Evolutionary conservation across 2,797 vertebrate genomes (phyloP), one percentile per base, ranked within the genome.

Genomic region (Sternotherus odoratus): DNA sequence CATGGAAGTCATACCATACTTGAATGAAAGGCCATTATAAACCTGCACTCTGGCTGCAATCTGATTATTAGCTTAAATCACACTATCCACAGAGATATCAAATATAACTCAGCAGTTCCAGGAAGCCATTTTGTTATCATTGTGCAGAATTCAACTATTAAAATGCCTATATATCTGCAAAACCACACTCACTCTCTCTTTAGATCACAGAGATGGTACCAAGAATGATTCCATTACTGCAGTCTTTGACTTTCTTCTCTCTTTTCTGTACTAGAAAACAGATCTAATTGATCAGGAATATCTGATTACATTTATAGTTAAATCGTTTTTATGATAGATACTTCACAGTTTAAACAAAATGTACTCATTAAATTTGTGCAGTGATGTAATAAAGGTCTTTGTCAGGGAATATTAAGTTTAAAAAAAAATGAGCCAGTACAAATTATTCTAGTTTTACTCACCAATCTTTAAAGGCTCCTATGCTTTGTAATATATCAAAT

Each of bases 61-160:
- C 28, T 43, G 84, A 89, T 85, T 94, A 78, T 78, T 85, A 80
- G 46, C 23, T 89, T 89, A 90, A 89, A 92, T 89, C 11, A 84
- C 53, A 85, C 69, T 53, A 63, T 33, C 23, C 39, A 48, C 15
- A 57, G 6, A 63, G 23, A n/a, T 48, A 30, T 63, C 28, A 82
- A 21, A 82, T 63, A 36, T n/a, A 82, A 49, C 43, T 17, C 23
- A 30, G n/a, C 30, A 63, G 43, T 33, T 49, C 43, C 79, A 82
- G 15, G 60, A 48, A 81, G 86, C 86, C 16, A 6, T 78, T 92
- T 90, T 91, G 46, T 79, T 90, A 51, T 77, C 56, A 87, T 77
- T 23, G 82, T 77, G 83, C 56, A 48, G 21, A n/a, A 56, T 79
- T 57, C 8, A 56, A 54, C 74, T 48, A 50, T 49, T 56, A 56